These are phyloP conservation scores for Drosophila sordidula DNA, from an alignment of 2,888 invertebrate genomes.

Conservation along the genomic window DNA sequence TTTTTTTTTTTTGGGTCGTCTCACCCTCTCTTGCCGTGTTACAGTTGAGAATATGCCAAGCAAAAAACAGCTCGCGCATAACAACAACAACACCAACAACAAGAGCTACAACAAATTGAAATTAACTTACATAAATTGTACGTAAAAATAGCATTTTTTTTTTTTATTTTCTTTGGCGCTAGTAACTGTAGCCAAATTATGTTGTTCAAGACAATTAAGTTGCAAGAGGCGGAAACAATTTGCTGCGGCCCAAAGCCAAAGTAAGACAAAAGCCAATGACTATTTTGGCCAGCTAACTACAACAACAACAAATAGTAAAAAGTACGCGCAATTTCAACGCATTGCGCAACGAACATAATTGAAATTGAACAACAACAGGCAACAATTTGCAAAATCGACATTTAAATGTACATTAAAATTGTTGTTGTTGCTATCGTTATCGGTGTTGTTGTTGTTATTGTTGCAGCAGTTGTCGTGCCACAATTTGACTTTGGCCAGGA, in stretches of 20 bases:
- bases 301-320: slow-evolving; percentile 26
- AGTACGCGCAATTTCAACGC: slow-evolving; percentile 76
- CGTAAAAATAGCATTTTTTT: slow-evolving; percentile 23
- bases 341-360: slow-evolving; percentile 75
- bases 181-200: slow-evolving; percentile 71
- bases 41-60: slow-evolving; percentile 47
- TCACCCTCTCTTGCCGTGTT: background rate
- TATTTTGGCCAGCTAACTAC: slow-evolving; percentile 51
- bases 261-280: slow-evolving; percentile 66
- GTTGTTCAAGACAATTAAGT: slow-evolving; percentile 75
- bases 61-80: slow-evolving; percentile 16
- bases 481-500: slow-evolving; percentile 36
- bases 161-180: slow-evolving; percentile 41
- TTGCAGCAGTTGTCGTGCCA: slow-evolving; percentile 39
- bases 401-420: slow-evolving; percentile 74
- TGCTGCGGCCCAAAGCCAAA: slow-evolving; percentile 47
- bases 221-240: slow-evolving; percentile 78
- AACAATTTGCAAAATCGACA: slow-evolving; percentile 78
- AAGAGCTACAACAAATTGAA: slow-evolving; percentile 47
- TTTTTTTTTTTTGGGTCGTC: slow-evolving; percentile 35
- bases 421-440: slow-evolving; percentile 35
- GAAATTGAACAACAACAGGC: slow-evolving; percentile 63
- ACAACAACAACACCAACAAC: slow-evolving; percentile 11
- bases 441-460: slow-evolving; percentile 29
- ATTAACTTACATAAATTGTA: slow-evolving; percentile 58